Evolutionary conservation across 2,797 vertebrate species (phyloP).

Genomic region (Poecilia wingei): DNA sequence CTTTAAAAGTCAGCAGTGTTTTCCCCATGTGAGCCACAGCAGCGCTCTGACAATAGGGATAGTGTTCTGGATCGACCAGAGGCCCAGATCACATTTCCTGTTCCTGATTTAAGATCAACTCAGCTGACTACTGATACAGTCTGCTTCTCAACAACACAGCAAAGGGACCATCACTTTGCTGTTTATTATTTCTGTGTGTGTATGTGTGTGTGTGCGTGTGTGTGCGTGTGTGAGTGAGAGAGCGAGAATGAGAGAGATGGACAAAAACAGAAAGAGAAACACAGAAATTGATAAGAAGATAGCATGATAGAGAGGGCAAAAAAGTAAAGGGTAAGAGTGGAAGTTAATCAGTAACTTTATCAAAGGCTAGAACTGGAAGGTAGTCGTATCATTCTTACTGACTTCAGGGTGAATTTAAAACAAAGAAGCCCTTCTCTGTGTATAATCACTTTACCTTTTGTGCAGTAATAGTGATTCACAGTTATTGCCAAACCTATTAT

Average conservation of each 20-base stretch:
- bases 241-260: too few relatives aligned
- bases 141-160: constrained; percentile 53
- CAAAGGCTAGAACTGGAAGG: constrained; percentile 26
- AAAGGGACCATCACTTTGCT: constrained; percentile 33
- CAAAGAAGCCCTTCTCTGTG: constrained; percentile 50
- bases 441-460: constrained; percentile 35
- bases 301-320: background rate
- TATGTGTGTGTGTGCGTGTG: constrained; percentile 11
- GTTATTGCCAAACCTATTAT: constrained; percentile 17
- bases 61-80: constrained; percentile 70
- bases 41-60: constrained; percentile 70
- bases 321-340: constrained; percentile 15
- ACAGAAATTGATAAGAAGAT: background rate
- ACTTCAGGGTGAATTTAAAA: constrained; percentile 45
- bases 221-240: too few relatives aligned
- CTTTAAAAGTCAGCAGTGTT: constrained; percentile 75
- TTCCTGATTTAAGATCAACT: constrained; percentile 80
- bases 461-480: constrained; percentile 33
- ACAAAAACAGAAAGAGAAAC: background rate
- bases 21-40: constrained; percentile 65
- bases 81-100: constrained; percentile 77
- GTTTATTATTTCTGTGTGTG: constrained; percentile 31
- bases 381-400: constrained; percentile 46
- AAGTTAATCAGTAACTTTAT: constrained; percentile 36
- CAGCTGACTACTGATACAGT: constrained; percentile 75